phyloP scores from a whole-genome alignment of 2,113 vertebrate species.

The Oreotrochilus melanogaster region DNA sequence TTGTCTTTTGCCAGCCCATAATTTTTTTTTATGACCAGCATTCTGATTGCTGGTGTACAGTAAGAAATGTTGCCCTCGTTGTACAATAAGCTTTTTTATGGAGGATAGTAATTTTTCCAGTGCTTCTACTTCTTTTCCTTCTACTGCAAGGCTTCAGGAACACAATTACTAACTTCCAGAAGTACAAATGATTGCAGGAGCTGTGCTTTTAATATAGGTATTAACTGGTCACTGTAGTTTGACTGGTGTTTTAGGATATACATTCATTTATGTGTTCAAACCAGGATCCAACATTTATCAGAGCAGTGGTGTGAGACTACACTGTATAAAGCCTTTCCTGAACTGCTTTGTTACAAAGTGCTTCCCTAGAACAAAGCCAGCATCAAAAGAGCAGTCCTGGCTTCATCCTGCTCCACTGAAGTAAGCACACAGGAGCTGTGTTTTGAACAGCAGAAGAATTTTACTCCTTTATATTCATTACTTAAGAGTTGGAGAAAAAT shows the following conservation, averaged over 20 bases:
- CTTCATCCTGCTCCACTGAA: background rate
- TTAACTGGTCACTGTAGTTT: background rate
- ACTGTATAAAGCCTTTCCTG: background rate
- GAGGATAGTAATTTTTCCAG: constrained; percentile 23
- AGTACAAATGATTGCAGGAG: background rate
- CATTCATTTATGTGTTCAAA: background rate
- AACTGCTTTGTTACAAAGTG: background rate
- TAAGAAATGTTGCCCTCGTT: constrained; percentile 11
- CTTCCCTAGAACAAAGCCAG: background rate
- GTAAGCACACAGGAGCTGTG: background rate
- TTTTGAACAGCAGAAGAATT: background rate
- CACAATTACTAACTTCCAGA: constrained; percentile 18
- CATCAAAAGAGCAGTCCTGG: background rate
- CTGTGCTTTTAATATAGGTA: background rate
- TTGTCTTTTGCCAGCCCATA: constrained; percentile 7
- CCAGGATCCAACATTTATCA: background rate
- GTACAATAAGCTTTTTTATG: constrained; percentile 27
- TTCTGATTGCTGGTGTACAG: background rate
- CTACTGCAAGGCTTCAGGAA: background rate
- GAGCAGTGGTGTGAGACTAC: background rate
- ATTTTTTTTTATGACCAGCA: background rate
- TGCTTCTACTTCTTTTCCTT: background rate
- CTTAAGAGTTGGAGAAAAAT: background rate
- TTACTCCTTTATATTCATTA: background rate
- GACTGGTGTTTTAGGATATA: background rate